Conservation (phyloP, 1,140 invertebrate genomes). For the Sitodiplosis mosellana region DNA sequence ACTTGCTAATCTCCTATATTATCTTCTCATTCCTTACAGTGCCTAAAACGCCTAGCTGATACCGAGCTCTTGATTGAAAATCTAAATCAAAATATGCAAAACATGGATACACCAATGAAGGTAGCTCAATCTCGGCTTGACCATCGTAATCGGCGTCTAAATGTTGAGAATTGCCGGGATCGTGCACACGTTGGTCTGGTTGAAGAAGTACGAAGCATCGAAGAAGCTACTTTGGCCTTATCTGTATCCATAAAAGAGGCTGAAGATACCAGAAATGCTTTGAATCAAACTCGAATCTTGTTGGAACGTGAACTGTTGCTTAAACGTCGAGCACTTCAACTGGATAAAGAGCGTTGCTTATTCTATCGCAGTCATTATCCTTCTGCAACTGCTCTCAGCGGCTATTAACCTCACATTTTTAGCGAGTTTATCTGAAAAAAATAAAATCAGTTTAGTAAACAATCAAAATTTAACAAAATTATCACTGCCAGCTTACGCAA, state of each 20-base stretch:
- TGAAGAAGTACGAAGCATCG: conserved; percentile 48
- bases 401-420: conserved; percentile 12
- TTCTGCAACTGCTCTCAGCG: conserved; percentile 39
- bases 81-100: conserved; percentile 36
- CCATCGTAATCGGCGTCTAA: conserved; percentile 41
- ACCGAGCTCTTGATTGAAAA: conserved; percentile 46
- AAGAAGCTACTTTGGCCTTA: conserved; percentile 41
- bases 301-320: conserved; percentile 52
- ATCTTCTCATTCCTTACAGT: conserved; percentile 19
- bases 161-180: conserved; percentile 54
- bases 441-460: neutral
- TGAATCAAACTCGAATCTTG: conserved; percentile 36
- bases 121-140: conserved; percentile 57
- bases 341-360: conserved; percentile 45
- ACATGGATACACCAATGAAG: conserved; percentile 52
- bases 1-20: conserved; percentile 1
- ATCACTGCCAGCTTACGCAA: neutral
- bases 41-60: conserved; percentile 36
- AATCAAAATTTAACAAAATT: neutral
- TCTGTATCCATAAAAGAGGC: conserved; percentile 36
- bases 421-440: neutral
- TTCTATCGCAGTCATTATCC: conserved; percentile 44
- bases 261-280: conserved; percentile 33
- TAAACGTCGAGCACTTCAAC: conserved; percentile 47
- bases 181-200: conserved; percentile 46